Evolutionary conservation across 1,140 invertebrate species (phyloP), one percentile per base, ranked within the genome.

Genomic region (Ctenoplectra terminalis): DNA sequence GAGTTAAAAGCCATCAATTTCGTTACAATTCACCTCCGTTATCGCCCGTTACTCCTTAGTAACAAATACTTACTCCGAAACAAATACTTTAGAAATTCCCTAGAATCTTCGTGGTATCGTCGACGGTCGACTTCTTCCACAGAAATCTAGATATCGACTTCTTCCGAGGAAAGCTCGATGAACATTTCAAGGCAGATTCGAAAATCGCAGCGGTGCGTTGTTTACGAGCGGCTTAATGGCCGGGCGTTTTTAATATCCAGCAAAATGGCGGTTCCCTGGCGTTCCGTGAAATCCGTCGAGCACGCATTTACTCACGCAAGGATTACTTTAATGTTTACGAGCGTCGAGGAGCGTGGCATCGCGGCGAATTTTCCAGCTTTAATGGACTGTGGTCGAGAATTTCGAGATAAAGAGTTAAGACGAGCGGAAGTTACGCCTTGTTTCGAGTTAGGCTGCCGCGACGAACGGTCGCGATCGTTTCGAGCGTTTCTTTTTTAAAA

Each of bases 311-410:
- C 80, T 89, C 76, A 88, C 87, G 87, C 84, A 74, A 89, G 79
- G 61, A 88, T 88, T 82, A 75, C 34, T 88, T 89, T 88, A 85
- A 89, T 72, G 52, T 76, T 88, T 86, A 88, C 83, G 74, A 76
- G n/a, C n/a, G n/a, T n/a, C 31, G 20, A 50, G 54, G 56, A 76
- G 63, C 77, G 56, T 69, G 60, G 46, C 31, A 63, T 58, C 48
- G 48, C 43, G 54, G 73, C 80, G 34, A 74, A 80, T 85, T 87
- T 73, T 83, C 60, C 58, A 50, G 58, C 40, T 82, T 76, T 88
- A 85, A 85, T 87, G 61, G 84, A 54, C 34, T 52, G 40, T 50
- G 29, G 60, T 29, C 15, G 8, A 31, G 74, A 67, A 79, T 75
- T 75, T 46, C 60, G 54, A 76, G 69, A 72, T 63, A 84, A 60